A percentile compares a stretch with the other conserved stretches of the same genome.
Evolutionary conservation across 2,888 invertebrate species (phyloP).

Genomic region (Cephus pygmeus): DNA sequence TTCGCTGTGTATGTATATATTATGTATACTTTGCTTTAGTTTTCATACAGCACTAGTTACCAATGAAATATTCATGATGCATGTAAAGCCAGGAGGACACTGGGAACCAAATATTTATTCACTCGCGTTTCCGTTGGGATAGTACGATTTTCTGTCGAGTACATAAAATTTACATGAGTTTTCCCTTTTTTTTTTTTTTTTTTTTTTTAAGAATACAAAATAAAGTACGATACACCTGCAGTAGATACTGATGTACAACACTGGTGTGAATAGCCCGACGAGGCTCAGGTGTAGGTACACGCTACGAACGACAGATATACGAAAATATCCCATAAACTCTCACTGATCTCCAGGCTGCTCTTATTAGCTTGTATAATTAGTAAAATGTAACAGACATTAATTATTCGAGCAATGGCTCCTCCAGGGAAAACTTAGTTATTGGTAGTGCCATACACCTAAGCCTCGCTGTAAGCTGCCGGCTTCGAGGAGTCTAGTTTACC

Average conservation of each 20-base stretch:
- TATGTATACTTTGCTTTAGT: neutral
- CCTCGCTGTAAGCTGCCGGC: constrained; percentile 39
- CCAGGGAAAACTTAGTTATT: constrained; percentile 8
- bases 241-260: neutral
- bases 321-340: neutral
- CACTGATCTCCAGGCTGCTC: neutral
- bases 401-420: constrained; percentile 34
- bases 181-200: neutral
- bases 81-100: neutral
- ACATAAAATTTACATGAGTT: neutral
- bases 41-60: neutral
- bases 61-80: neutral
- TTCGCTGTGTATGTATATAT: neutral
- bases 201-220: neutral
- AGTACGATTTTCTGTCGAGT: neutral
- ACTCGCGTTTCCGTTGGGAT: neutral
- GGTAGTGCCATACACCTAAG: constrained; percentile 27
- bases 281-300: neutral
- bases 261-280: neutral
- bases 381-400: constrained; percentile 8
- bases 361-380: neutral
- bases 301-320: neutral
- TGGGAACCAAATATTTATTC: neutral
- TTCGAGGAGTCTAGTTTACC: constrained; percentile 44
- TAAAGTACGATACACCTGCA: neutral